A percentile compares a stretch with the other conserved stretches of the same genome.
These are phyloP conservation scores for Micromussa lordhowensis DNA, from an alignment of 92 coral and sea anemone species.

Conservation along the genomic window DNA sequence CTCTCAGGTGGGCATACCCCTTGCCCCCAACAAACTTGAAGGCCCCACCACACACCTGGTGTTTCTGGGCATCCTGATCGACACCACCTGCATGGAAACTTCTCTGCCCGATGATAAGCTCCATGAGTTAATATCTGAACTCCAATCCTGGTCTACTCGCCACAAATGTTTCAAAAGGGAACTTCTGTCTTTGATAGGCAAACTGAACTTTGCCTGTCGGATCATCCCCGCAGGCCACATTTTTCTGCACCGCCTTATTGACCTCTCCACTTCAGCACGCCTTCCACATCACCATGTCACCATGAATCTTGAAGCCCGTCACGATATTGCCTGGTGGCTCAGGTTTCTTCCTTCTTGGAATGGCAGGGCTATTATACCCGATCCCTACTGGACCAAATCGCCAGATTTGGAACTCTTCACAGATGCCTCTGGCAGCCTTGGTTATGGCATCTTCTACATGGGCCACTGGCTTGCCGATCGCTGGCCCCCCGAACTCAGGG, in stretches of 20 bases:
- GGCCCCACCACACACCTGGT: conserved; percentile 33
- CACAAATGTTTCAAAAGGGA: conserved; percentile 16
- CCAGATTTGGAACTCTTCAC: conserved; percentile 21
- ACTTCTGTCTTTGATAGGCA: conserved; percentile 43
- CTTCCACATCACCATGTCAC: too few relatives aligned
- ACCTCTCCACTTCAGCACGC: too few relatives aligned
- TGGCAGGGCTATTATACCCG: conserved; percentile 21
- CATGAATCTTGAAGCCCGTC: too few relatives aligned
- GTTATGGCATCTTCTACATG: conserved; percentile 23
- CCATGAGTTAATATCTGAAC: background rate
- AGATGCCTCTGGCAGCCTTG: conserved; percentile 12
- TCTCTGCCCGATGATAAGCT: too few relatives aligned
- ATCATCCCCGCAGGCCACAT: conserved; percentile 47
- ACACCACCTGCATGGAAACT: too few relatives aligned
- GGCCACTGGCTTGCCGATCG: conserved; percentile 23
- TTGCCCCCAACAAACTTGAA: conserved; percentile 34
- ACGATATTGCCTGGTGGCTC: conserved; percentile 33
- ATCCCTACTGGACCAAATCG: conserved; percentile 13
- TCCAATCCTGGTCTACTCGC: conserved; percentile 18
- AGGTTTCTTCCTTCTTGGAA: conserved; percentile 19
- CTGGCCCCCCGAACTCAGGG: conserved; percentile 1
- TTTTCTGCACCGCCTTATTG: conserved; percentile 29
- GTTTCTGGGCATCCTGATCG: conserved; percentile 45
- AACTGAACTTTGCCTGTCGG: conserved; percentile 37
- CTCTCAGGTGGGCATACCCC: conserved; percentile 24